Evolutionary conservation across 2,113 vertebrate species (phyloP), one percentile per base, ranked within the genome.

Genomic region (Daboia siamensis): DNA sequence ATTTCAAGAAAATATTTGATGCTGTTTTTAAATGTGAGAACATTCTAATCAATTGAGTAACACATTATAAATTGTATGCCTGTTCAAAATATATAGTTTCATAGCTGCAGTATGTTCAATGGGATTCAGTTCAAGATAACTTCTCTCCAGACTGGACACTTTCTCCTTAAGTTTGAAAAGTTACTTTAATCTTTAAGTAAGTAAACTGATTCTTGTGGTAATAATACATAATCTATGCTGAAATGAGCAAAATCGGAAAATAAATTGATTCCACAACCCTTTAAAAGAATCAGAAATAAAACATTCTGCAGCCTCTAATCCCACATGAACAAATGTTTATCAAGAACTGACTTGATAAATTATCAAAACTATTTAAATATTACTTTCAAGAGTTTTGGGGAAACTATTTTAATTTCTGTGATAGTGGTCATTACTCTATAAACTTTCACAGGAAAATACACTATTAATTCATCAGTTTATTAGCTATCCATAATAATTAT

Each of bases 401-500:
- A 94, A 85, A 17, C 0, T 95, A 91, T 93, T 90, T 86, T 56
- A 93, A 88, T 48, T 29, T 54, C 61, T 95, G 87, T 56, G 29
- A 52, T n/a, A 93, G 29, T 54, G 54, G 13, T 86, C 89, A 96
- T 96, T 96, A 96, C 95, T 93, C 91, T 59, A 57, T 52, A 96
- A 92, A 39, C 39, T 94, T 55, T 90, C 55, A 7, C 84, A 89
- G 64, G 87, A 93, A 96, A 91, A 29, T 80, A 91, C 4, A 57
- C 0, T 48, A 5, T 95, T 94, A 93, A 93, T 90, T 88, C 85
- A 94, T 90, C 90, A 46, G 80, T 48, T 86, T 92, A 95, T 93
- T 92, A 96, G 94, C 21, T 94, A 94, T 29, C 44, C 94, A 92
- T 95, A 91, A 96, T 92, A 90, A 90, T 74, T 92, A 93, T 56